phyloP scores from a whole-genome alignment of 2,888 invertebrate genomes.

The Pteria penguin region DNA sequence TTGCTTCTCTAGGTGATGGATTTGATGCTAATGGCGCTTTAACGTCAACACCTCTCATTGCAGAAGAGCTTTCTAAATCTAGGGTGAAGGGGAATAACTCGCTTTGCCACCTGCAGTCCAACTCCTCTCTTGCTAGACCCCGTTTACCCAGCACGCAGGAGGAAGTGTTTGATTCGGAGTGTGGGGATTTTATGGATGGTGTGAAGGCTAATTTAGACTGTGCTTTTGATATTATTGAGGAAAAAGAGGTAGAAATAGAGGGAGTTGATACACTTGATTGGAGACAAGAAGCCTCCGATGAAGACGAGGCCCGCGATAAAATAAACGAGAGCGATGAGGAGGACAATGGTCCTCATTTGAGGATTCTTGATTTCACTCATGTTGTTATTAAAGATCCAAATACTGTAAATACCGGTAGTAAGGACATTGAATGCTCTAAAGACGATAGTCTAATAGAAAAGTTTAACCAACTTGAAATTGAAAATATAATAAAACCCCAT shows the following conservation, averaged over 20 bases:
- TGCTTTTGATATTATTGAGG: conserved; percentile 58
- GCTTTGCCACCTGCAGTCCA: background rate
- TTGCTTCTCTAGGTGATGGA: conserved; percentile 49
- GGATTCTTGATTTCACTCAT: background rate
- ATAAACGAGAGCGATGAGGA: background rate
- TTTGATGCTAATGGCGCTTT: conserved; percentile 53
- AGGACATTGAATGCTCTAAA: background rate
- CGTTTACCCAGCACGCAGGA: background rate
- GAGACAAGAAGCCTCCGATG: conserved; percentile 41
- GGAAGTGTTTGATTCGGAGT: conserved; percentile 12
- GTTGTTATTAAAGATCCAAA: background rate
- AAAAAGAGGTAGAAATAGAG: conserved; percentile 22
- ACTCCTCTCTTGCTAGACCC: background rate
- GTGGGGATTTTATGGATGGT: conserved; percentile 8
- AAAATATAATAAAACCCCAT: conserved; percentile 38
- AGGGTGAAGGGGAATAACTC: conserved; percentile 22
- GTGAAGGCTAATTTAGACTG: conserved; percentile 55
- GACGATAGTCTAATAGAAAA: conserved; percentile 44
- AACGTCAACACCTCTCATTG: conserved; percentile 60
- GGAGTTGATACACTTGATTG: conserved; percentile 40
- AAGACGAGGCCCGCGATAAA: conserved; percentile 22
- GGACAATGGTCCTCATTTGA: conserved; percentile 5
- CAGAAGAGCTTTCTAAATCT: conserved; percentile 35
- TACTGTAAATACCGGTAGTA: background rate
- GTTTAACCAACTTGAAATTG: conserved; percentile 44